These are phyloP conservation scores for Tautogolabrus adspersus DNA, from an alignment of 2,113 vertebrate species.

Conservation along the genomic window DNA sequence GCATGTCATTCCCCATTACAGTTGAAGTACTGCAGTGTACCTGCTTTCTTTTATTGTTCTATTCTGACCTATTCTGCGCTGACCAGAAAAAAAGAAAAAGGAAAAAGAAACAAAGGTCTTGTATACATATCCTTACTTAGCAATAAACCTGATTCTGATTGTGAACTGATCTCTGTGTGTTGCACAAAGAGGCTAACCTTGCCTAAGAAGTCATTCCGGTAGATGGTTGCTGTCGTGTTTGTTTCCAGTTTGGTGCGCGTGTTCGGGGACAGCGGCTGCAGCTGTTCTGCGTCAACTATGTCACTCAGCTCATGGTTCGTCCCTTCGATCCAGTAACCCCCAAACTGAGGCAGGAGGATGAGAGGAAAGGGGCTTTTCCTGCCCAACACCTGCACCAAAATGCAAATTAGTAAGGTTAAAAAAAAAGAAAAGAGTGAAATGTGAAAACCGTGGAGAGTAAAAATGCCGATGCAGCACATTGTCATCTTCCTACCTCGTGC, in stretches of 20 bases:
- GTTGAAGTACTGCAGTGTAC: too few species aligned
- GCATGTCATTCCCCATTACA: too few species aligned
- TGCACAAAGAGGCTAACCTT: conserved; percentile 85
- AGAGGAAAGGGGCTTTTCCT: conserved; percentile 93
- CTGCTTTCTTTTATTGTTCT: too few species aligned
- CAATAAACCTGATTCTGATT: too few species aligned
- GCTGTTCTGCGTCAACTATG: conserved; percentile 73
- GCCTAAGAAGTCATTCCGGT: conserved; percentile 94
- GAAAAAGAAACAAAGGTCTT: too few species aligned
- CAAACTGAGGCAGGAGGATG: conserved; percentile 97
- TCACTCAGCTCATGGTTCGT: conserved; percentile 91
- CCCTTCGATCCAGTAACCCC: conserved; percentile 99
- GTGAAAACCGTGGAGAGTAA: not conserved
- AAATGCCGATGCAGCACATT: not conserved
- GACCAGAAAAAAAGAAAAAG: too few species aligned
- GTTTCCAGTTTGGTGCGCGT: conserved; percentile 89
- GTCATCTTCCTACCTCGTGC: conserved; percentile 88
- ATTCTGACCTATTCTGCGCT: too few species aligned
- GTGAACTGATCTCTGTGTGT: not conserved
- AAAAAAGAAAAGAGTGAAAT: not conserved
- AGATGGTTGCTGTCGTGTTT: conserved; percentile 91
- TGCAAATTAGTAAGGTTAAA: not conserved
- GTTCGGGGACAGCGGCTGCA: conserved; percentile 80
- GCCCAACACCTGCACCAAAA: conserved; percentile 87
- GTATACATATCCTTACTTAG: too few species aligned